Percentiles rank a stretch among this genome's conserved stretches.
phyloP scores from a whole-genome alignment of 2,113 vertebrate species.

The Chinchilla lanigera region DNA sequence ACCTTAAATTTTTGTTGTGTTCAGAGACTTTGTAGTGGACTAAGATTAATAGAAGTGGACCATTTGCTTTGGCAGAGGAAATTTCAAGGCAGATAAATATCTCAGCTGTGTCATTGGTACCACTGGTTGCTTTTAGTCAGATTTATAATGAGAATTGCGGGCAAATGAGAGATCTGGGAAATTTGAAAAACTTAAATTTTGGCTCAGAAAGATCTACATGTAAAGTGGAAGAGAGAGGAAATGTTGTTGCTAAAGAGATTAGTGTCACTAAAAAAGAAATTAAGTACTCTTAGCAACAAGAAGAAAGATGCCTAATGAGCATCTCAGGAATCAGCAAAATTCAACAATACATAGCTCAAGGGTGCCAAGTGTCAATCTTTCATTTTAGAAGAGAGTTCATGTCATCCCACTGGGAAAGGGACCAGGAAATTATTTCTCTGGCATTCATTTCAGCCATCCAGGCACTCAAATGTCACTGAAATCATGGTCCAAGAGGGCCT shows the following conservation, averaged over 20 bases:
- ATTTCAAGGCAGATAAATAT: too few relatives aligned
- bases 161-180: background rate
- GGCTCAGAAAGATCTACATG: background rate
- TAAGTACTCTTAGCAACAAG: background rate
- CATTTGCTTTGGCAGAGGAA: too few relatives aligned
- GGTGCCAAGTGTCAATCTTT: background rate
- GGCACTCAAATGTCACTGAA: background rate
- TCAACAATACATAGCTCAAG: background rate
- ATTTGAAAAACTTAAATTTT: background rate
- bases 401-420: background rate
- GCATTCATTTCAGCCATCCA: background rate
- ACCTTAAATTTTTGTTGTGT: too few relatives aligned
- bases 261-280: background rate
- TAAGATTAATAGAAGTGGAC: background rate
- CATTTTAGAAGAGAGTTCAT: background rate
- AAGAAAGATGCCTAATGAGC: background rate
- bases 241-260: background rate
- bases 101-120: too few relatives aligned
- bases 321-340: background rate
- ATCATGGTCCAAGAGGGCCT: background rate
- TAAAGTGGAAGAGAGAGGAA: background rate
- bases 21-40: background rate
- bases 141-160: background rate
- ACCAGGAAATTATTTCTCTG: background rate
- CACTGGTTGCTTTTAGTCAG: background rate